A percentile compares a stretch with the other conserved stretches of the same genome.
These are phyloP conservation scores for Euglossa dilemma DNA, from an alignment of 1,140 invertebrate genomes.

Conservation along the genomic window DNA sequence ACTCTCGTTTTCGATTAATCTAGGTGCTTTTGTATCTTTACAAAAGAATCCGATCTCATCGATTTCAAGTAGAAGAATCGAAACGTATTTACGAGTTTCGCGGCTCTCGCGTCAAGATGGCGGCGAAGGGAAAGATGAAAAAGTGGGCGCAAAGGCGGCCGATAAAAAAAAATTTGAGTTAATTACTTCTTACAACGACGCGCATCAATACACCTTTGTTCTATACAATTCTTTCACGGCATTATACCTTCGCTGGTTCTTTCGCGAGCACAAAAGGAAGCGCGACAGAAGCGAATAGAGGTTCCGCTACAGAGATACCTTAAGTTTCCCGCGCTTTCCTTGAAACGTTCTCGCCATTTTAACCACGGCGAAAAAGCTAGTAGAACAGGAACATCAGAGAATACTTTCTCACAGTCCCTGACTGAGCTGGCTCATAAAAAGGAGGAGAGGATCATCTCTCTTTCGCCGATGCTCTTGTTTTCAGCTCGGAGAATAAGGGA, in stretches of 20 bases:
- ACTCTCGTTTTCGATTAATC: no score
- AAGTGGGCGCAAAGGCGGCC: no score
- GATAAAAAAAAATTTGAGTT: not conserved
- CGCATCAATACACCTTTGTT: not conserved
- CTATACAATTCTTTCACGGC: not conserved
- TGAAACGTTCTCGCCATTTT: constrained; percentile 8
- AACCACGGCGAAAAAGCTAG: not conserved
- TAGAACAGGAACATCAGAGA: not conserved
- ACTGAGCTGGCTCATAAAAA: not conserved
- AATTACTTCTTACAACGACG: not conserved
- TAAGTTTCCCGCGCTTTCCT: constrained; percentile 14
- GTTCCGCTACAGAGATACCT: not conserved
- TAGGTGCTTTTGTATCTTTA: no score
- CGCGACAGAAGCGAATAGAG: not conserved
- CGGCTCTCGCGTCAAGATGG: not conserved
- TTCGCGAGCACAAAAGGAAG: not conserved
- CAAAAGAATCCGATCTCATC: no score
- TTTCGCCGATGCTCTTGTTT: constrained; percentile 9
- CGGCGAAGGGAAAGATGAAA: not conserved
- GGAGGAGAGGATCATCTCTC: constrained; percentile 14
- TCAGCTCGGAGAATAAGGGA: not conserved
- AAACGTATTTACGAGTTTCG: no score
- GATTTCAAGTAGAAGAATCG: no score
- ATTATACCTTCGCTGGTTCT: not conserved
- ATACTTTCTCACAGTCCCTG: constrained; percentile 5